Percentiles rank a stretch among this genome's conserved stretches.
phyloP scores from a whole-genome alignment of 30 jellyfish, hydroid and myxozoan genomes.

The Calvadosia cruxmelitensis region DNA sequence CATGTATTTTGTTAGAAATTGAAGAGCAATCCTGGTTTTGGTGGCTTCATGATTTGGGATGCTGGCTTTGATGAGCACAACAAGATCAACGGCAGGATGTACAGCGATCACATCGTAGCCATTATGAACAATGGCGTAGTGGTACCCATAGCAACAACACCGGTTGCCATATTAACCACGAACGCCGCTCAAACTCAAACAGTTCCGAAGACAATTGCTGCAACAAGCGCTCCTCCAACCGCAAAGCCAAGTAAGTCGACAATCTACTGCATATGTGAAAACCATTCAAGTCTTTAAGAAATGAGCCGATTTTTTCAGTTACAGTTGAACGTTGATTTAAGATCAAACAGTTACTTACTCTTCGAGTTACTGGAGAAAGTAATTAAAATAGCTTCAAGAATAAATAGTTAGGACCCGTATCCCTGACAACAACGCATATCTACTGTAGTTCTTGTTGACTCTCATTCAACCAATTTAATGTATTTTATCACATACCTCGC shows the following conservation, averaged over 20 bases:
- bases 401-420: too few relatives aligned
- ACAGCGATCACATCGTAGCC: constrained; percentile 35
- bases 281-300: too few relatives aligned
- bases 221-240: neutral
- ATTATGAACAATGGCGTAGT: constrained; percentile 11
- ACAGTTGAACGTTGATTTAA: too few relatives aligned
- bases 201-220: neutral
- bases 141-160: neutral
- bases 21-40: neutral
- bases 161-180: neutral
- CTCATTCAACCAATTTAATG: too few relatives aligned
- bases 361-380: too few relatives aligned
- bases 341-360: too few relatives aligned
- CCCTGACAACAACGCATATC: too few relatives aligned
- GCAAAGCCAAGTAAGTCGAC: neutral
- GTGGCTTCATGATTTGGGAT: constrained; percentile 64
- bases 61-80: constrained; percentile 57
- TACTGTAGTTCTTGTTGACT: too few relatives aligned
- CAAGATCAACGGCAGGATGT: constrained; percentile 18
- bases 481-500: too few relatives aligned
- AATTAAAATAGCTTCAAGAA: too few relatives aligned
- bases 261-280: too few relatives aligned
- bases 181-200: neutral
- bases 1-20: neutral
- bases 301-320: too few relatives aligned